These are phyloP conservation scores for Rutpela maculata DNA, from an alignment of 2,888 invertebrate species.

Conservation along the genomic window DNA sequence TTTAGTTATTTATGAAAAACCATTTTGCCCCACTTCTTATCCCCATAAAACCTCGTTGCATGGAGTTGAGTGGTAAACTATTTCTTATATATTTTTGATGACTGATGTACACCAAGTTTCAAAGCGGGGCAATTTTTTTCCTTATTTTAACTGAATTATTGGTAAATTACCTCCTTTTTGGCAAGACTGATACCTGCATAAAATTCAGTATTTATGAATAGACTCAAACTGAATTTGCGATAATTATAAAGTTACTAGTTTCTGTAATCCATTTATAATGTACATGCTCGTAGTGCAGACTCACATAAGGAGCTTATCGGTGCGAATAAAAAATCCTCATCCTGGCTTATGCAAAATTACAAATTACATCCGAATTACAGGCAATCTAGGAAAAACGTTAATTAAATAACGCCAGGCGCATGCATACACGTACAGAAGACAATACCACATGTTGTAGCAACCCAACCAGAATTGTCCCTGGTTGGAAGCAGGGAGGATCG, in stretches of 20 bases:
- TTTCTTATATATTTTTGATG: no score
- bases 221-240: not conserved
- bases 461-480: slow-evolving; percentile 13
- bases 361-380: slow-evolving; percentile 1
- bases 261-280: not conserved
- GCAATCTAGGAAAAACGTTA: not conserved
- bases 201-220: not conserved
- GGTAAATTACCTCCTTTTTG: no score
- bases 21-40: no score
- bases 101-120: no score
- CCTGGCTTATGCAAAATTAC: not conserved
- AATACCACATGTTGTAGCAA: not conserved
- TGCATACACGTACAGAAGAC: not conserved
- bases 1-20: no score
- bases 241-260: not conserved
- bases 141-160: no score
- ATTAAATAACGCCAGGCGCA: not conserved
- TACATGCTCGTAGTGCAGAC: not conserved
- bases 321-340: not conserved
- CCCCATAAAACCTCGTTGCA: no score
- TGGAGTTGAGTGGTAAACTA: no score
- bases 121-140: no score
- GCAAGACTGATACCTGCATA: no score
- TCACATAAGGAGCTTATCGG: not conserved
- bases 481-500: slow-evolving; percentile 34